These are phyloP conservation scores for Lamprologus ornatipinnis DNA, from an alignment of 2,113 vertebrate genomes.

Conservation along the genomic window DNA sequence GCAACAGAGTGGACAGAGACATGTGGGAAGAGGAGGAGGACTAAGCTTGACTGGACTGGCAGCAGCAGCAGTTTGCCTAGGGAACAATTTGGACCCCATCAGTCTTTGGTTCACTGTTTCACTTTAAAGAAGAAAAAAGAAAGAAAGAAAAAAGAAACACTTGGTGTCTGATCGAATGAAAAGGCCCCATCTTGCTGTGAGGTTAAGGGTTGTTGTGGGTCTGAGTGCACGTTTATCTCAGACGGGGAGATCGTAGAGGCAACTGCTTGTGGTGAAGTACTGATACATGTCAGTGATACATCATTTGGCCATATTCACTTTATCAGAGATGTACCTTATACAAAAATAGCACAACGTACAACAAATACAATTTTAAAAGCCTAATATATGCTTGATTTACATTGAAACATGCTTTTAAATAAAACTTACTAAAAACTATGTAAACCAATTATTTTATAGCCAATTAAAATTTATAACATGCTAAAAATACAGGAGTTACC, in stretches of 20 bases:
- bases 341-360: neutral
- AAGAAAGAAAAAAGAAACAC: neutral
- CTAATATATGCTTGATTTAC: neutral
- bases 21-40: neutral
- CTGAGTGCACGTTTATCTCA: constrained; percentile 18
- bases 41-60: neutral
- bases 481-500: neutral
- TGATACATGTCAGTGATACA: neutral
- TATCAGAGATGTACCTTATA: neutral
- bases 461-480: neutral
- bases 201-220: constrained; percentile 20
- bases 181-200: constrained; percentile 17
- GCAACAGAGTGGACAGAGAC: neutral
- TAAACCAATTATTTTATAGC: neutral
- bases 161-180: constrained; percentile 1
- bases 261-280: neutral
- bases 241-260: neutral
- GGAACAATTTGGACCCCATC: constrained; percentile 17
- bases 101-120: constrained; percentile 10
- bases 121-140: neutral
- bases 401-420: neutral
- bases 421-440: neutral
- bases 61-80: constrained; percentile 13
- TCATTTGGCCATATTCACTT: neutral
- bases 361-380: neutral